A percentile compares a stretch with the other conserved stretches of the same genome.
phyloP scores from a whole-genome alignment of 2,113 vertebrate genomes.

The Odocoileus hemionus region DNA sequence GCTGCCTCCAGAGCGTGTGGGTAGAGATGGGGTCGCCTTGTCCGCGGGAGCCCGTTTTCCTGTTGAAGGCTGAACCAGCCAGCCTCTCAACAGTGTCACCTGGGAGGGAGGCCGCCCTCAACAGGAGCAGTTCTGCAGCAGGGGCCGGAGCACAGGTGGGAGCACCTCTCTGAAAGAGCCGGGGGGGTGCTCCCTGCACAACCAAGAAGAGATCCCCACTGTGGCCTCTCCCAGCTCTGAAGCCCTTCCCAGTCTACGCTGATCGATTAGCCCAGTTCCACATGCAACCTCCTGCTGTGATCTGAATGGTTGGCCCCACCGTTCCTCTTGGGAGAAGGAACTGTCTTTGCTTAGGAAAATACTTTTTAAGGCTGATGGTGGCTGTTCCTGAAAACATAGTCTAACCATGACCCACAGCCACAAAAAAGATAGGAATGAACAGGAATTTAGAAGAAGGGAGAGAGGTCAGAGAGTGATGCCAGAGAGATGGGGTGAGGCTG shows the following conservation, averaged over 20 bases:
- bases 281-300: background rate
- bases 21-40: rapidly evolving
- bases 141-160: background rate
- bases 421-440: background rate
- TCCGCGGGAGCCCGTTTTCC: background rate
- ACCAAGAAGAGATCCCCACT: background rate
- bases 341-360: background rate
- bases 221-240: background rate
- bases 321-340: background rate
- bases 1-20: background rate
- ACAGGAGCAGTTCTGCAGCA: background rate
- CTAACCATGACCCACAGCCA: background rate
- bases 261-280: rapidly evolving
- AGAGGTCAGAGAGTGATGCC: background rate
- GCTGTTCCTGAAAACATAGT: background rate
- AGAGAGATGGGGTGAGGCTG: background rate
- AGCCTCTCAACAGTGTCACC: background rate
- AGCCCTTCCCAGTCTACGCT: background rate
- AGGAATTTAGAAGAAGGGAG: background rate
- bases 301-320: background rate
- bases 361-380: background rate
- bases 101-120: background rate
- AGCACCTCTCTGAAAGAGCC: background rate
- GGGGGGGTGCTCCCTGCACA: too few relatives aligned
- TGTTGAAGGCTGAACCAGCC: background rate